Evolutionary conservation across 2,888 invertebrate species (phyloP).

Genomic region (Drosophila austrosaltans): DNA sequence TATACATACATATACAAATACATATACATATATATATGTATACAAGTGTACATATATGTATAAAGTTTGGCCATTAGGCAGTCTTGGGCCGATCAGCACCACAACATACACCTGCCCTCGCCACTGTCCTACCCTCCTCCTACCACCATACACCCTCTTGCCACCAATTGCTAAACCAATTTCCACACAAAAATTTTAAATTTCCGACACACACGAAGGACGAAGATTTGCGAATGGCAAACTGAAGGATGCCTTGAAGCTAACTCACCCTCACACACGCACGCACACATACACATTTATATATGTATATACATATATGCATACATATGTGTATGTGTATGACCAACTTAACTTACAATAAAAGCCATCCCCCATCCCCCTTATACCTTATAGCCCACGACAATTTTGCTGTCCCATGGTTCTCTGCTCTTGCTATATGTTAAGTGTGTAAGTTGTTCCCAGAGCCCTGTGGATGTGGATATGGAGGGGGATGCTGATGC

Average conservation of each 20-base stretch:
- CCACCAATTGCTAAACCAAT: constrained; percentile 64
- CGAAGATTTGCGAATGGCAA: constrained; percentile 73
- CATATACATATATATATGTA: constrained; percentile 44
- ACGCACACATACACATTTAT: constrained; percentile 15
- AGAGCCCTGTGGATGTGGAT: constrained; percentile 9
- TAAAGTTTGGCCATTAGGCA: constrained; percentile 35
- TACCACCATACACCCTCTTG: constrained; percentile 14
- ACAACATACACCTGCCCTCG: constrained; percentile 53
- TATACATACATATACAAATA: constrained; percentile 8
- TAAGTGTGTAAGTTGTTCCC: constrained; percentile 44
- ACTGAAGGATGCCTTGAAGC: constrained; percentile 52
- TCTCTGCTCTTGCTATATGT: constrained; percentile 28
- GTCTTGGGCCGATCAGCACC: constrained; percentile 52
- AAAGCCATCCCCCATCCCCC: constrained; percentile 51
- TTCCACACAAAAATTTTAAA: constrained; percentile 72
- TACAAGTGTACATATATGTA: constrained; percentile 21
- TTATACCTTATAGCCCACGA: constrained; percentile 12
- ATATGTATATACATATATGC: constrained; percentile 19
- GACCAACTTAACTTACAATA: constrained; percentile 65
- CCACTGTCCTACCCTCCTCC: not conserved
- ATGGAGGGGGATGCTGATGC: too few relatives aligned
- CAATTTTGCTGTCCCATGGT: not conserved
- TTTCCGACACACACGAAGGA: constrained; percentile 55
- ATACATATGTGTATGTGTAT: not conserved
- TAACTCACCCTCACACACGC: constrained; percentile 25